Conservation (phyloP, 2,888 invertebrate genomes). For the Alviniconcha strummeri region DNA sequence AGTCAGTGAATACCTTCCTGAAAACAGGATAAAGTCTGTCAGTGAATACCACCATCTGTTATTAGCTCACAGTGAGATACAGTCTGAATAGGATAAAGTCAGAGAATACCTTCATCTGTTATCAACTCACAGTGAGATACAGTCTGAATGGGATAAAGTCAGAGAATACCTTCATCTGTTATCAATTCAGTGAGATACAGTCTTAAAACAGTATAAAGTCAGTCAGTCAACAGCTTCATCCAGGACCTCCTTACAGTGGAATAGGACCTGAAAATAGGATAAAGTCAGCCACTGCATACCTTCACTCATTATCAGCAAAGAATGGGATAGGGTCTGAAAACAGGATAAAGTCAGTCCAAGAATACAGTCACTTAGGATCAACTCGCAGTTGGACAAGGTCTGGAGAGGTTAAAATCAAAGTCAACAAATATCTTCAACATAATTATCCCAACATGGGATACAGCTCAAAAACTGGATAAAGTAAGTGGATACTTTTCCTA, state of each 20-base stretch:
- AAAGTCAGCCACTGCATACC: too few species aligned
- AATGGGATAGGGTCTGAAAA: slow-evolving; percentile 43
- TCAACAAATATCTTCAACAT: slow-evolving; percentile 92
- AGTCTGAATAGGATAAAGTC: too few species aligned
- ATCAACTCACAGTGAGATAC: too few species aligned
- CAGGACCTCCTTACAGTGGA: slow-evolving; percentile 98
- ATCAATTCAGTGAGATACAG: slow-evolving; percentile 97
- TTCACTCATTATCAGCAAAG: slow-evolving; percentile 75
- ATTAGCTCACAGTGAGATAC: too few species aligned
- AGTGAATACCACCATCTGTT: too few species aligned
- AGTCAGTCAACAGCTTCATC: slow-evolving; percentile 90
- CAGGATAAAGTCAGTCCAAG: slow-evolving; percentile 53
- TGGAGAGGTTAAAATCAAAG: slow-evolving; percentile 45
- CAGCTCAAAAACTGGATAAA: slow-evolving; percentile 80
- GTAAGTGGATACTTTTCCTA: slow-evolving; percentile 87
- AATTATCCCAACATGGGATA: slow-evolving; percentile 98
- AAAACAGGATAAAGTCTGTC: slow-evolving; percentile 45
- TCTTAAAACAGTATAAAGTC: slow-evolving; percentile 81
- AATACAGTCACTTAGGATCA: slow-evolving; percentile 75
- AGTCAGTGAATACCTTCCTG: slow-evolving; percentile 90
- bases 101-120: slow-evolving; percentile 70
- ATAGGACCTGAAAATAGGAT: slow-evolving; percentile 85
- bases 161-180: slow-evolving; percentile 98
- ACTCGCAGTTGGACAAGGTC: too few species aligned
- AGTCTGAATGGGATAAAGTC: too few species aligned